phyloP scores from a whole-genome alignment of 1,140 invertebrate genomes.

The Muscidifurax raptorellus region DNA sequence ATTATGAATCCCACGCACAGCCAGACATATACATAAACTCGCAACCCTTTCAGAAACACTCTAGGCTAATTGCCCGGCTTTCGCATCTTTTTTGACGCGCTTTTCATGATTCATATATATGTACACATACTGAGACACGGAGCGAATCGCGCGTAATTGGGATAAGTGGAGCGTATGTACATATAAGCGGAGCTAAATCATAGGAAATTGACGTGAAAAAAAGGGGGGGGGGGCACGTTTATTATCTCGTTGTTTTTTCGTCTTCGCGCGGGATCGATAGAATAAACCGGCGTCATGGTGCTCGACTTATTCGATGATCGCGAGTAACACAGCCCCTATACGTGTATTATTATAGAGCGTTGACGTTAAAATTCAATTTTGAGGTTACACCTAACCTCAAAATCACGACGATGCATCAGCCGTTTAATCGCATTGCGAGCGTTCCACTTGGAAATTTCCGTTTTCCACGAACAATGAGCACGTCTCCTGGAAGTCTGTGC shows the following conservation, averaged over 20 bases:
- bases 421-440: background rate
- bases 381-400: background rate
- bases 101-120: conserved; percentile 9
- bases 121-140: background rate
- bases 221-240: too few species aligned
- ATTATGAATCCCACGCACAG: background rate
- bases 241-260: too few species aligned
- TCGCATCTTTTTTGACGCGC: background rate
- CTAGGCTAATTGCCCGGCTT: conserved; percentile 4
- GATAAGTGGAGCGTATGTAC: background rate
- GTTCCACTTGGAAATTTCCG: background rate
- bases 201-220: background rate
- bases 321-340: too few species aligned
- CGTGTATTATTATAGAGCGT: too few species aligned
- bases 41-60: conserved; percentile 20
- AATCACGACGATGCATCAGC: background rate
- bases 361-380: background rate
- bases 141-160: conserved; percentile 4
- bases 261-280: too few species aligned
- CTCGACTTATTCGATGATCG: too few species aligned
- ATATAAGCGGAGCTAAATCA: background rate
- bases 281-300: too few species aligned
- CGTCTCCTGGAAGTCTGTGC: background rate
- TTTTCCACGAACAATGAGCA: background rate
- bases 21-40: background rate